Evolutionary conservation across 2,797 vertebrate species (phyloP).

Genomic region (Sylvilagus floridanus): DNA sequence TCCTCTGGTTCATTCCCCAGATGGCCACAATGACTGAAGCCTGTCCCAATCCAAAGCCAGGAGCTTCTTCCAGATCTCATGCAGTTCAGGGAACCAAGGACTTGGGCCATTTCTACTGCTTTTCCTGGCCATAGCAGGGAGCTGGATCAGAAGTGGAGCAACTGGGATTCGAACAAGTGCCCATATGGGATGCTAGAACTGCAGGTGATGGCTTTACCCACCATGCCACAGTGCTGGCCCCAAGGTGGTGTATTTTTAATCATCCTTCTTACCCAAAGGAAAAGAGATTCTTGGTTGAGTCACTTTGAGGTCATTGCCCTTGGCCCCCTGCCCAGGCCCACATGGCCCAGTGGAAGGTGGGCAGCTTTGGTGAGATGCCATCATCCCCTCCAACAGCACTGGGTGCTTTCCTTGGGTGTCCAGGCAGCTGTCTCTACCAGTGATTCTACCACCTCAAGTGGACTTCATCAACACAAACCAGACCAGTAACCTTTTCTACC

Average conservation of each 20-base stretch:
- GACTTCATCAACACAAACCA: neutral
- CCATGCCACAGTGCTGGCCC: no score
- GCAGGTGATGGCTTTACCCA: no score
- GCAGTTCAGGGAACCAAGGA: no score
- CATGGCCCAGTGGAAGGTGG: neutral
- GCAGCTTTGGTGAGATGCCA: neutral
- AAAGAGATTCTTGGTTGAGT: constrained; percentile 6
- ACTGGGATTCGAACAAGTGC: no score
- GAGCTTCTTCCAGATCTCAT: no score
- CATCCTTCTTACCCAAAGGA: constrained; percentile 17
- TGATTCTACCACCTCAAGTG: neutral
- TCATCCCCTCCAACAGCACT: neutral
- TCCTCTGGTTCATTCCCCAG: no score
- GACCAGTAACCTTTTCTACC: neutral
- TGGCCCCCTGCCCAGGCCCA: neutral
- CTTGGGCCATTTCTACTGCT: no score
- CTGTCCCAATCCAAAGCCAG: no score
- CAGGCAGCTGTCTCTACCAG: neutral
- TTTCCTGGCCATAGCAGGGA: no score
- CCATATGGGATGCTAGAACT: no score
- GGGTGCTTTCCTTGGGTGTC: neutral
- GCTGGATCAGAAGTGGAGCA: no score
- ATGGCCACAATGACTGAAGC: no score
- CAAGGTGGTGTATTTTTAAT: neutral
- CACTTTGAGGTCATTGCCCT: neutral